phyloP scores from a whole-genome alignment of 2,888 invertebrate species.

The Imbricaverruca yamaguchii region DNA sequence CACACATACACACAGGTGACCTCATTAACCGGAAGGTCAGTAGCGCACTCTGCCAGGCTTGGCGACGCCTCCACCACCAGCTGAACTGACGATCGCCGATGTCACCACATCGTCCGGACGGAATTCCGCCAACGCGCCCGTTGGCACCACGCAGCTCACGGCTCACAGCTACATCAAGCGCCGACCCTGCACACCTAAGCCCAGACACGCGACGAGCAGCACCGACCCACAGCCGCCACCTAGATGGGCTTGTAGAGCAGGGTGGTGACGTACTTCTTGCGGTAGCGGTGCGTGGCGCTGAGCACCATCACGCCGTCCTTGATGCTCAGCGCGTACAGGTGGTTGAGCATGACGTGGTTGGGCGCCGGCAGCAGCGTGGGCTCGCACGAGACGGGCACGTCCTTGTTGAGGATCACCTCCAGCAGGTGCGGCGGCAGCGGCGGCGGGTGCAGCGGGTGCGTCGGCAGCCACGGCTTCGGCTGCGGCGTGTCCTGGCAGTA shows the following conservation, averaged over 20 bases:
- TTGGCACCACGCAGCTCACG: too few species aligned
- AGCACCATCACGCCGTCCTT: conserved; percentile 88
- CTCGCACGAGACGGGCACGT: conserved; percentile 90
- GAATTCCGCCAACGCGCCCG: too few species aligned
- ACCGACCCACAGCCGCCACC: too few species aligned
- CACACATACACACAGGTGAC: too few species aligned
- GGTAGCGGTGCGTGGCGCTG: conserved; percentile 94
- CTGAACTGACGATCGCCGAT: too few species aligned
- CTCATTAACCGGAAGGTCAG: too few species aligned
- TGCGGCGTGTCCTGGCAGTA: neutral
- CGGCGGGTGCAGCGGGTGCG: neutral
- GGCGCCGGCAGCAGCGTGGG: conserved; percentile 98
- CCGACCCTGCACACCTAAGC: too few species aligned
- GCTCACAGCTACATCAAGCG: too few species aligned
- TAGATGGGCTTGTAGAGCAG: conserved; percentile 12
- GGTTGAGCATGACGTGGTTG: conserved; percentile 83
- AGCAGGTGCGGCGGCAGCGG: conserved; percentile 9
- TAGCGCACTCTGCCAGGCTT: too few species aligned
- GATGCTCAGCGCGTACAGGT: conserved; percentile 11
- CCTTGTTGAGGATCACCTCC: conserved; percentile 67
- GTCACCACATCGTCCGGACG: too few species aligned
- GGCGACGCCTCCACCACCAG: too few species aligned
- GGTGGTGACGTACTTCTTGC: conserved; percentile 85
- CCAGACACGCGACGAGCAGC: too few species aligned
- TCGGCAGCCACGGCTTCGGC: neutral